Conservation (phyloP, 2,797 vertebrate species). For the Ptychobarbus kaznakovi region DNA sequence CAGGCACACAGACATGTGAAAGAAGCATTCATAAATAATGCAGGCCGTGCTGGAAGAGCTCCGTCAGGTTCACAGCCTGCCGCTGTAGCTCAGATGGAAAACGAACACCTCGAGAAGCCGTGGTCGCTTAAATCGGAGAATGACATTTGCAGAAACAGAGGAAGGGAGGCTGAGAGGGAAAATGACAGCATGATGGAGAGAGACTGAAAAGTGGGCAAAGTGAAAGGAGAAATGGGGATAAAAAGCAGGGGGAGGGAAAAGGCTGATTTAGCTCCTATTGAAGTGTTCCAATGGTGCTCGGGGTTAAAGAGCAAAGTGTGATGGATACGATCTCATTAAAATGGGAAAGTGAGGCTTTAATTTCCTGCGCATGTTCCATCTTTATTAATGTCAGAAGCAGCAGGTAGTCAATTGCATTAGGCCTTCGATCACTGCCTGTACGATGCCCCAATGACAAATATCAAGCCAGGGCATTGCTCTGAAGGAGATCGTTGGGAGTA, state of each 20-base stretch:
- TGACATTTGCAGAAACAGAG: constrained; percentile 39
- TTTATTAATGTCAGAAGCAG: constrained; percentile 71
- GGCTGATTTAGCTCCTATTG: constrained; percentile 53
- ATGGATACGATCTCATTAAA: constrained; percentile 74
- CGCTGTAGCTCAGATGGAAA: constrained; percentile 27
- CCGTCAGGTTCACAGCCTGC: constrained; percentile 31
- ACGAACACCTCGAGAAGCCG: constrained; percentile 28
- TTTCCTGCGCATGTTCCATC: constrained; percentile 71
- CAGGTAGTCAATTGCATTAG: constrained; percentile 68
- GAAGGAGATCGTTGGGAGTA: constrained; percentile 50
- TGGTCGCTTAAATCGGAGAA: constrained; percentile 23
- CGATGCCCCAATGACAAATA: constrained; percentile 65
- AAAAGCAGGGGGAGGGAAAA: constrained; percentile 12
- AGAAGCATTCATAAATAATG: constrained; percentile 61
- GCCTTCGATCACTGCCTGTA: constrained; percentile 64
- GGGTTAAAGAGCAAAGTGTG: constrained; percentile 69
- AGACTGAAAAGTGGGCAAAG: constrained; percentile 30
- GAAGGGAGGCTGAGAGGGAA: constrained; percentile 26
- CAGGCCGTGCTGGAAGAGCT: constrained; percentile 49
- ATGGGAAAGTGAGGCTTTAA: constrained; percentile 67
- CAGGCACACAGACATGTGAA: constrained; percentile 44
- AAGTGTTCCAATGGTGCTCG: constrained; percentile 53
- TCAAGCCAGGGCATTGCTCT: constrained; percentile 57
- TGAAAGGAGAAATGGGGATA: constrained; percentile 30
- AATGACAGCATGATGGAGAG: constrained; percentile 27